A percentile compares a stretch with the other conserved stretches of the same genome.
These are phyloP conservation scores for Cryptophagus acutangulus DNA, from an alignment of 2,888 invertebrate species.

Conservation along the genomic window DNA sequence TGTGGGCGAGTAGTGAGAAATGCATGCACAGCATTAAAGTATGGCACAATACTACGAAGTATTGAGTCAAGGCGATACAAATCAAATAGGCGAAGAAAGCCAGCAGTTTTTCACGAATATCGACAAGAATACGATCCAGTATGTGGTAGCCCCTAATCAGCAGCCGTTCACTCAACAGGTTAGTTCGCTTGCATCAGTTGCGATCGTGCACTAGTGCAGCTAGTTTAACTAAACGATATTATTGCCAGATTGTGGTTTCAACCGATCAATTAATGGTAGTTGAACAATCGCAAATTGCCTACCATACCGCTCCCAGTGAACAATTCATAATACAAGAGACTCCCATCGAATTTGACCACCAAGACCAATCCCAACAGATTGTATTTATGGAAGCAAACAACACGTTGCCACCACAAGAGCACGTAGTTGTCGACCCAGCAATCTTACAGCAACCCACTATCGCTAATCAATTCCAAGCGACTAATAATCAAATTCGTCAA, in stretches of 20 bases:
- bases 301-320: constrained; percentile 17
- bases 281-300: constrained; percentile 39
- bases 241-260: constrained; percentile 35
- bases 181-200: too few species aligned
- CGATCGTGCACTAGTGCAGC: background rate
- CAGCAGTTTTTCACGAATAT: constrained; percentile 62
- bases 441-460: too few species aligned
- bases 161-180: background rate
- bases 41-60: constrained; percentile 71
- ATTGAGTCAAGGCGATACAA: constrained; percentile 53
- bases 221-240: background rate
- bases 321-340: constrained; percentile 1
- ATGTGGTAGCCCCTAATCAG: constrained; percentile 38
- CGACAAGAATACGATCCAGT: constrained; percentile 46
- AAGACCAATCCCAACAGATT: constrained; percentile 6
- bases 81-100: constrained; percentile 52
- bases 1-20: too few species aligned
- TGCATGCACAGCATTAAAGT: too few species aligned
- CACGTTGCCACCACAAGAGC: too few species aligned
- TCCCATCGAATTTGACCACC: background rate
- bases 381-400: constrained; percentile 10
- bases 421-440: constrained; percentile 10
- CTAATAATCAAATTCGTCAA: too few species aligned
- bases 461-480: too few species aligned
- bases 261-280: constrained; percentile 46